Conservation (phyloP, 2,797 vertebrate genomes). For the Anabacerthia variegaticeps region DNA sequence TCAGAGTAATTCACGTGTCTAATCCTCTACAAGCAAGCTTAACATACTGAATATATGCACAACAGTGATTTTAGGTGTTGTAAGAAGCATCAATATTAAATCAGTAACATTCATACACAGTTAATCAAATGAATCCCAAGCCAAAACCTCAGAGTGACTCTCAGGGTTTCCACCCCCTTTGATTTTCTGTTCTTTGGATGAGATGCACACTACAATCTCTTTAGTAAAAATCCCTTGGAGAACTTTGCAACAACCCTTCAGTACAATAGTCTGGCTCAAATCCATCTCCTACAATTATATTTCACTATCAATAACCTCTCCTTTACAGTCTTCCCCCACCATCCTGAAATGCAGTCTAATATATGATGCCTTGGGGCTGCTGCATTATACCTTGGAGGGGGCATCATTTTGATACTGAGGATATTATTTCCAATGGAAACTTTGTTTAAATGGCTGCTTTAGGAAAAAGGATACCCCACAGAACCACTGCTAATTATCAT, state of each 20-base stretch:
- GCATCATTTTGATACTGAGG: neutral
- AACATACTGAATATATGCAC: neutral
- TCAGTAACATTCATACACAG: neutral
- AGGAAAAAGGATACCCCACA: neutral
- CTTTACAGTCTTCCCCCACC: neutral
- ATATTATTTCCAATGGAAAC: neutral
- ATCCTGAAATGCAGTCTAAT: neutral
- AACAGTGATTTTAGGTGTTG: neutral
- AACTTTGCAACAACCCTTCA: neutral
- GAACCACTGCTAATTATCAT: neutral
- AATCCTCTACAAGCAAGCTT: neutral
- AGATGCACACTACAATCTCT: neutral
- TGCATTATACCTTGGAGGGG: neutral
- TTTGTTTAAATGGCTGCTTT: neutral
- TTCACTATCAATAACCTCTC: neutral
- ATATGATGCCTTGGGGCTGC: neutral
- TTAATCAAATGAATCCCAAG: conserved; percentile 34
- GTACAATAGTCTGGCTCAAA: conserved; percentile 9
- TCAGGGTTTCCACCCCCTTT: neutral
- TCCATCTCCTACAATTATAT: conserved; percentile 10
- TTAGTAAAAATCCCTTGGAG: conserved; percentile 40
- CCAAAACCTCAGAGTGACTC: conserved; percentile 45
- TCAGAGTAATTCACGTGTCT: neutral
- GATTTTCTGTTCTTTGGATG: conserved; percentile 20
- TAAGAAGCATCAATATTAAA: conserved; percentile 24